These are phyloP conservation scores for Tragelaphus buxtoni DNA, from an alignment of 2,113 vertebrate species.

Conservation along the genomic window DNA sequence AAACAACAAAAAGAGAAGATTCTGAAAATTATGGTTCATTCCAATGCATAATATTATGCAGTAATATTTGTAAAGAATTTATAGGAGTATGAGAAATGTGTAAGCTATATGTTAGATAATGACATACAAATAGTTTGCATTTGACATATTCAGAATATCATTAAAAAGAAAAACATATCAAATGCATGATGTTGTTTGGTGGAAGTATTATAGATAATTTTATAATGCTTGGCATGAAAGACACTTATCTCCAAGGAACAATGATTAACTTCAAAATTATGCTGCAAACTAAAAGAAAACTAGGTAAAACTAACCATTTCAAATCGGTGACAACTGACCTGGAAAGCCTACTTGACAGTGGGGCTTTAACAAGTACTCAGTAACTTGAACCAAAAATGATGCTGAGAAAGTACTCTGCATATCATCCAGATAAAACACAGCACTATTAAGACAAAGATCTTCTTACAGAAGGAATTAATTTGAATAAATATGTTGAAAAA, in stretches of 20 bases:
- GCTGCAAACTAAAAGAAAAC: not conserved
- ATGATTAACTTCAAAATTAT: not conserved
- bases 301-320: not conserved
- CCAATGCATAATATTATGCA: not conserved
- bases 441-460: not conserved
- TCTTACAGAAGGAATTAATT: not conserved
- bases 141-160: not conserved
- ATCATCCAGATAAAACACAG: not conserved
- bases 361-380: not conserved
- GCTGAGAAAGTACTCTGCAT: not conserved
- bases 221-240: slow-evolving; percentile 3
- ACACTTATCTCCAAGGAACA: not conserved
- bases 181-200: not conserved
- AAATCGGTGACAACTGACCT: not conserved
- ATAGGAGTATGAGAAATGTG: not conserved
- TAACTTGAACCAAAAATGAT: not conserved
- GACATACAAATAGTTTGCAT: not conserved
- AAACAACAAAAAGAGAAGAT: not conserved
- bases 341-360: not conserved
- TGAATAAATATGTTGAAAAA: not conserved
- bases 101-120: not conserved
- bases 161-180: not conserved
- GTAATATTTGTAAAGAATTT: not conserved
- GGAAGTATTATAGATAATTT: not conserved
- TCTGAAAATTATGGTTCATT: not conserved